Conservation (phyloP, 1,140 invertebrate genomes). For the Drosophila malerkotliana region DNA sequence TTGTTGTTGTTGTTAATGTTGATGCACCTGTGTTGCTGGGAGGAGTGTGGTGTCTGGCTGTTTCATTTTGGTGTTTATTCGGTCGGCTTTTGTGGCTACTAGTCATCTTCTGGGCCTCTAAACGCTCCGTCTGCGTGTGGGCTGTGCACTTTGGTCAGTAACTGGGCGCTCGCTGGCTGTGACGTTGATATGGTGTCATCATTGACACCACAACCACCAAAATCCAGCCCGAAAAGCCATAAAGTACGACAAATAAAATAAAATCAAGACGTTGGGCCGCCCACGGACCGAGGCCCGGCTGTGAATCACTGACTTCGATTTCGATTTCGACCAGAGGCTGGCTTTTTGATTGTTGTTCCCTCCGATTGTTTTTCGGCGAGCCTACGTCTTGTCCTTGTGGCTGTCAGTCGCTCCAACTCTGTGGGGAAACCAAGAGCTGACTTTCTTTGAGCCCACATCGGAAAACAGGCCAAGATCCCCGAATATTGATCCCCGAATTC, state of each 20-base stretch:
- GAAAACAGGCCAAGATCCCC: not conserved
- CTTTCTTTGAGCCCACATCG: conserved; percentile 7
- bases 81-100: conserved; percentile 1
- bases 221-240: conserved; percentile 34
- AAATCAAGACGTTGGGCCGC: conserved; percentile 44
- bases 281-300: conserved; percentile 19
- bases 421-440: conserved; percentile 9
- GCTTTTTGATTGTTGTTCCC: not conserved
- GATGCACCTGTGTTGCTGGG: conserved; percentile 1
- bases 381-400: conserved; percentile 66
- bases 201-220: conserved; percentile 63
- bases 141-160: conserved; percentile 40
- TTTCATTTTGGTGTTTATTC: conserved; percentile 18
- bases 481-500: too few species aligned
- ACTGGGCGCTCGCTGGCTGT: conserved; percentile 14
- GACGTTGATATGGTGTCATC: conserved; percentile 72
- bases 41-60: not conserved
- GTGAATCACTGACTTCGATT: conserved; percentile 25
- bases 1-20: not conserved
- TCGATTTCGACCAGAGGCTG: conserved; percentile 14
- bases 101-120: conserved; percentile 11
- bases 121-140: conserved; percentile 22
- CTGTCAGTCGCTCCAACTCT: conserved; percentile 1
- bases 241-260: conserved; percentile 32
- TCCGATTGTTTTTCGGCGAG: not conserved